Base-by-base conservation (phyloP, 2,888 invertebrate genomes). In the Sabatieria punctata region DNA sequence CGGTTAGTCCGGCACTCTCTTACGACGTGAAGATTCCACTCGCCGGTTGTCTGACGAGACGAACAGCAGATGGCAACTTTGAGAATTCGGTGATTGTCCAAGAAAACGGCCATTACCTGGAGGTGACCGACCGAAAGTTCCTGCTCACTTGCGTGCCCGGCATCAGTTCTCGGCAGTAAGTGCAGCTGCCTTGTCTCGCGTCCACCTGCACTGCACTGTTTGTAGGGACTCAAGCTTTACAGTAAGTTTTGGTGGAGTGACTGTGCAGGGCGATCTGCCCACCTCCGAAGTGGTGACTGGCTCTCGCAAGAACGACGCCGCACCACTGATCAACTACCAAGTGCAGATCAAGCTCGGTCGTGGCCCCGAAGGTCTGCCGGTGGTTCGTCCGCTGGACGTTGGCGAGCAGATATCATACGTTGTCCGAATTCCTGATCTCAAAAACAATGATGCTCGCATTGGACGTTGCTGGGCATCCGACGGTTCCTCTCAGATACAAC, bases 391-490 rank as follows among this genome's bases (percentile, higher is more conserved):
- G 1, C 49, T 52, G 38, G 43, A 51, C 15, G 57, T 57, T 8
- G 56, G 57, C 24, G 53, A 55, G 24, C 47, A 52, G 15, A 54
- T 57, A 1, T 46, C 57, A 1, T 51, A 58, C 18, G 56, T 58
- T 44, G 55, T 57, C 2, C 43, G 53, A 8, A 45, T 51, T 13
- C 50, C 51, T 27, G 44, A 55, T 19, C 44, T 51, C 21, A 49
- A 51, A 38, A 41, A 49, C 46, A 49, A 52, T 30, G 57, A 56
- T 35, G 53, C 55, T 1, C 52, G 55, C 13, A 50, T 57, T 2
- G 46, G 57, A 2, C 41, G 52, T 18, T 58, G 58, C 46, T 55
- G 52, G 50, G 57, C 58, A 18, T 45, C 55, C 13, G 58, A 58
- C 42, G 54, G 55, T 46, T 43, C 37, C 41, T 51, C 39, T 11